Evolutionary conservation across 2,888 invertebrate species (phyloP).

Genomic region (Antheraea assamensis): DNA sequence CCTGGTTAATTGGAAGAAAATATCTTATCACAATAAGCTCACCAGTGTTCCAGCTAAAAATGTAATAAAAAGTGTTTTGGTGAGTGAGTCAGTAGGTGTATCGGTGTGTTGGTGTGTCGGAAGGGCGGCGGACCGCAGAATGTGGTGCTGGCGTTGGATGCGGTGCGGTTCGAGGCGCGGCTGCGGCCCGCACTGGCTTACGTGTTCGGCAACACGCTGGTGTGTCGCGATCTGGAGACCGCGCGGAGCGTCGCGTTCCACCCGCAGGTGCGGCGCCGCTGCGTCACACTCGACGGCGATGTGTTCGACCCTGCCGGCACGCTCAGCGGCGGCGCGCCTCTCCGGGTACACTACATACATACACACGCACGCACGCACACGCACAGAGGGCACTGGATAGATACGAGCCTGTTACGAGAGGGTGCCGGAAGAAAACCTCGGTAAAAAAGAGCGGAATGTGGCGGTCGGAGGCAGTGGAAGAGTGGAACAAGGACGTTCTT

Average conservation of each 20-base stretch:
- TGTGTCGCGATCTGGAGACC: constrained; percentile 90
- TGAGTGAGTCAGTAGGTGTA: too few relatives aligned
- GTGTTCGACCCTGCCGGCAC: constrained; percentile 95
- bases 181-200: constrained; percentile 91
- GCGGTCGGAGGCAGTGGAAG: too few relatives aligned
- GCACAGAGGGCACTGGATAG: too few relatives aligned
- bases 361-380: background rate
- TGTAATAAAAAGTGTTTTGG: too few relatives aligned
- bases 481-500: too few relatives aligned
- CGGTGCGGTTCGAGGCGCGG: constrained; percentile 86
- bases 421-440: too few relatives aligned
- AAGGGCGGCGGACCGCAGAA: constrained; percentile 87
- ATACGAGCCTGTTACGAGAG: too few relatives aligned
- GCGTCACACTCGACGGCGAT: constrained; percentile 96
- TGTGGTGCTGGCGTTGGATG: constrained; percentile 90
- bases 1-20: too few relatives aligned
- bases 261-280: constrained; percentile 83
- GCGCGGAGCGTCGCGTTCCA: constrained; percentile 93
- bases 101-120: background rate
- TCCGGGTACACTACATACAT: background rate
- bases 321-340: constrained; percentile 90
- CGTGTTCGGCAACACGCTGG: constrained; percentile 93
- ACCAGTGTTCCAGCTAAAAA: too few relatives aligned
- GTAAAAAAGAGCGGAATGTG: too few relatives aligned
- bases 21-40: background rate